Evolutionary conservation across 2,888 invertebrate species (phyloP), one percentile per base, ranked within the genome.

Genomic region (Erebia ligea): DNA sequence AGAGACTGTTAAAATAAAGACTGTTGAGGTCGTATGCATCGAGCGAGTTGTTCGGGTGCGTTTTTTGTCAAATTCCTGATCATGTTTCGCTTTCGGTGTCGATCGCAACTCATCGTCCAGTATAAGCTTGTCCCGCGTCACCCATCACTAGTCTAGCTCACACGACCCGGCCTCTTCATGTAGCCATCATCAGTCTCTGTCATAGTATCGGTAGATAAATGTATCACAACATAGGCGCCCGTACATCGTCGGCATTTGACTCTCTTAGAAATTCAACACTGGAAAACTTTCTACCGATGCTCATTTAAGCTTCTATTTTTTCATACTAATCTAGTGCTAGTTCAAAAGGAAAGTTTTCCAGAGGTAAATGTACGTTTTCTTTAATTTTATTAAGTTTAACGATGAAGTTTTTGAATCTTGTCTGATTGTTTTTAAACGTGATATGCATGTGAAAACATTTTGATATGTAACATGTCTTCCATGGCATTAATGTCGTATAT

Each of bases 151-250:
- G 79, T 82, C 73, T 86, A 88, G 86, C 76, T 83, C 88, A 86
- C 90, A 88, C 88, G 83, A 85, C 87, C 89, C 86, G 87, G 86
- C 86, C 87, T 88, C 86, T 84, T 89, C 92, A 91, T 90, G 85
- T 92, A 92, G 92, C 81, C 85, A 86, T 80, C 87, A 89, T 90
- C 88, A 86, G 87, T 86, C 84, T 89, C 81, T 86, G 82, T 87
- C 91, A 89, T 88, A 85, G 83, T 86, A 82, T 82, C 88, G 89
- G 85, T 92, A 92, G 93, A 92, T 93, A 92, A 92, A 88, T 92
- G 93, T 93, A 93, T 93, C 93, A 93, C 93, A 93, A 92, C 83
- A 82, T 92, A 92, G 88, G 91, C 92, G 93, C 93, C 92, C 92
- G 90, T 88, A 86, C 90, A 89, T 88, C 82, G 81, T 82, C 83